Evolutionary conservation across 2,797 vertebrate genomes (phyloP).

Genomic region (Echeneis naucrates): DNA sequence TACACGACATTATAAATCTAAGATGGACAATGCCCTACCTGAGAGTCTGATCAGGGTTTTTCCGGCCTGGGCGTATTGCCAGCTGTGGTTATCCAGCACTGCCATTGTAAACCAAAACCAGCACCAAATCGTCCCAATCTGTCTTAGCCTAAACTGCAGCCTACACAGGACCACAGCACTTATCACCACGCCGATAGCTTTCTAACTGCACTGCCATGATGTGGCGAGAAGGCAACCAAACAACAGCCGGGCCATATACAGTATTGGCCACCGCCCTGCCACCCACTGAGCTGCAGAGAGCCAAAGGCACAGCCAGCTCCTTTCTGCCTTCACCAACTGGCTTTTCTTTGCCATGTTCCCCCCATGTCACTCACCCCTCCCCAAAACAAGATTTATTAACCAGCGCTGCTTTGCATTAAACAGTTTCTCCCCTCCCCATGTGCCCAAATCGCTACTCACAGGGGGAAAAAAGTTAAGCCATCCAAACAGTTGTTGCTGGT

Average conservation of each 20-base stretch:
- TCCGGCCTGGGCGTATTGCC: slow-evolving; percentile 84
- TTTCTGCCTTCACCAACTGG: slow-evolving; percentile 68
- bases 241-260: slow-evolving; percentile 45
- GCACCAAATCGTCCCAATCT: slow-evolving; percentile 18
- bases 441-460: slow-evolving; percentile 40
- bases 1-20: slow-evolving; percentile 3
- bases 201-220: slow-evolving; percentile 38
- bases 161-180: background rate
- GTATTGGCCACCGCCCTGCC: slow-evolving; percentile 69
- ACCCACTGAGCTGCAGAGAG: slow-evolving; percentile 67
- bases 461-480: slow-evolving; percentile 65
- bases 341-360: slow-evolving; percentile 61
- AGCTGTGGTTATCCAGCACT: slow-evolving; percentile 83
- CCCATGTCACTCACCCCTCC: slow-evolving; percentile 70
- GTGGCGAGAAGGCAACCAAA: slow-evolving; percentile 42
- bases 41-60: slow-evolving; percentile 83
- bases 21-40: slow-evolving; percentile 72
- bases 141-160: slow-evolving; percentile 17
- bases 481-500: slow-evolving; percentile 83
- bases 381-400: slow-evolving; percentile 79
- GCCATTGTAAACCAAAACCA: slow-evolving; percentile 71
- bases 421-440: slow-evolving; percentile 56
- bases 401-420: slow-evolving; percentile 77
- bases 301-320: slow-evolving; percentile 70
- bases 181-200: slow-evolving; percentile 17